Evolutionary conservation across 2,888 invertebrate genomes (phyloP), one percentile per base, ranked within the genome.

Genomic region (Apoderus coryli): DNA sequence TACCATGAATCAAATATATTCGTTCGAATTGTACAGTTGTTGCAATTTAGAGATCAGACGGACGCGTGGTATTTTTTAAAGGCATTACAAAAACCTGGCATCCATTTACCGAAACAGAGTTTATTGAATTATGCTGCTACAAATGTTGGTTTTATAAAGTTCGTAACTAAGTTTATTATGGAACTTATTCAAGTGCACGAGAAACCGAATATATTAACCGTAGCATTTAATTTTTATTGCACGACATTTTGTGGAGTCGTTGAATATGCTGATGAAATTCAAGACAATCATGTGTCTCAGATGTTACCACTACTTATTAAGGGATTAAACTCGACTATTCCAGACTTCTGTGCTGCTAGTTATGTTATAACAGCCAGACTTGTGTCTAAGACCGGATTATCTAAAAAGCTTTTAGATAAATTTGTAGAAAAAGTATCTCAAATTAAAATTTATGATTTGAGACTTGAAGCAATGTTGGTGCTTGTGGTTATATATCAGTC

Each of bases 1-100:
- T 95, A 90, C 53, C 90, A 95, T 56, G 86, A 90, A 48, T 86
- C 89, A 1, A 79, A 80, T 41, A 76, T 85, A 38, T 98, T 95
- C 60, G 75, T 84, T 0, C 60, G 72, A 45, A 69, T 86, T 27
- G 53, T 95, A 2, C 85, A 90, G 54, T 61, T 89, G 1, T 51
- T 84, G 44, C 65, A 76, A 30, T 53, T 92, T 7, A 65, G 65
- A 11, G 59, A 69, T 4, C 45, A 53, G 1, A 59, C 58, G n/a
- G 69, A 70, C 31, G 63, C 67, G 34, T 90, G 85, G 82, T 60
- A 65, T 39, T 90, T 86, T 80, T 56, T 95, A 14, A 55, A 64
- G 14, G 63, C 72, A 0, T 51, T 85, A 3, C 79, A 85, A 52
- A 78, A 77, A 49, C 64, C 73, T 6, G 85, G 86, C 2, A 59